Conservation (phyloP, 2,888 invertebrate genomes). For the Pteria penguin region DNA sequence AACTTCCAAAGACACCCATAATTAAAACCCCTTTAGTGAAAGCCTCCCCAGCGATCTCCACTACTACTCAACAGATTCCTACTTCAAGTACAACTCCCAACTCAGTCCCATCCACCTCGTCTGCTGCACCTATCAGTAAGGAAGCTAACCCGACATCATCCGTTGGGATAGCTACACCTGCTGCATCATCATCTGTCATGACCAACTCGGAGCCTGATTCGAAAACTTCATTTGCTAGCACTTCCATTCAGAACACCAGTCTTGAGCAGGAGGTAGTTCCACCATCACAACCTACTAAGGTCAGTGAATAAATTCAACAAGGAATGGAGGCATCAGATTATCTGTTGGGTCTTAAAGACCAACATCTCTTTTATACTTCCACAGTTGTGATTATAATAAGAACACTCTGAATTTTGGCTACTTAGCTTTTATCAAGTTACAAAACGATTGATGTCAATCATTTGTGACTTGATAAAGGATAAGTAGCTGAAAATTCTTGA, state of each 20-base stretch:
- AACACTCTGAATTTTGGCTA: too few relatives aligned
- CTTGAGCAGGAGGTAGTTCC: slow-evolving; percentile 67
- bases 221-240: slow-evolving; percentile 17
- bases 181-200: slow-evolving; percentile 24
- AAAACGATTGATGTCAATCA: too few relatives aligned
- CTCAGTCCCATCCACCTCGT: slow-evolving; percentile 52
- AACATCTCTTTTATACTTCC: too few relatives aligned
- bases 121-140: slow-evolving; percentile 43
- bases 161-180: slow-evolving; percentile 31
- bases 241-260: slow-evolving; percentile 30
- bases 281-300: slow-evolving; percentile 75
- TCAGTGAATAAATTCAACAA: too few relatives aligned
- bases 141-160: slow-evolving; percentile 39
- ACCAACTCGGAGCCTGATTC: slow-evolving; percentile 10
- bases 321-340: too few relatives aligned
- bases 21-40: slow-evolving; percentile 9
- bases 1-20: slow-evolving; percentile 3
- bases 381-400: too few relatives aligned
- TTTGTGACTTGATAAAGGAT: too few relatives aligned
- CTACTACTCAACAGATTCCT: neutral
- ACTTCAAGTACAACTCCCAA: slow-evolving; percentile 34
- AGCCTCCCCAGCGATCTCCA: slow-evolving; percentile 8
- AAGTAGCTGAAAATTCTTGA: too few relatives aligned
- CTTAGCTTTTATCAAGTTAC: too few relatives aligned
- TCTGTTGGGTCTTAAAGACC: too few relatives aligned